Percentiles rank a stretch among this genome's conserved stretches.
phyloP scores from a whole-genome alignment of 2,797 vertebrate genomes.

The Geotria australis region DNA sequence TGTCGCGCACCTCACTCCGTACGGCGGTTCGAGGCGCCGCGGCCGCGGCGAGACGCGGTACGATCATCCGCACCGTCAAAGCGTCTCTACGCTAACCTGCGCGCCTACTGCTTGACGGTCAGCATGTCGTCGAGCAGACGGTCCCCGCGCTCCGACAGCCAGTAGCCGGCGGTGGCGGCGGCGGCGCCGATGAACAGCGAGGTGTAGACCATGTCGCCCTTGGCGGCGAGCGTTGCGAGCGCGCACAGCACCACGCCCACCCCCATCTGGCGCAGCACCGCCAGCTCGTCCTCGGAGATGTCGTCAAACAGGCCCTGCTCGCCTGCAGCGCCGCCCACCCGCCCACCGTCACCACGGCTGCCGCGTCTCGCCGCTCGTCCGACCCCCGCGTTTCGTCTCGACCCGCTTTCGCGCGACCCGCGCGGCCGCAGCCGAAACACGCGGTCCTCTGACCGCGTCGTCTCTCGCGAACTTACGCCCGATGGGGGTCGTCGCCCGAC shows the following conservation, averaged over 20 bases:
- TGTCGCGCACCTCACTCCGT: too few species aligned
- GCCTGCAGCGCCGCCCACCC: neutral
- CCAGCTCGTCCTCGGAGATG: slow-evolving; percentile 74
- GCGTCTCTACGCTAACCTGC: too few species aligned
- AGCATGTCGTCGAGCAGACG: slow-evolving; percentile 63
- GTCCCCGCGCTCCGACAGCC: slow-evolving; percentile 79
- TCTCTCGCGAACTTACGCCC: too few species aligned
- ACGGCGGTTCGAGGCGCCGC: too few species aligned
- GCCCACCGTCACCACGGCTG: neutral
- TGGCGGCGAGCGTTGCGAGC: slow-evolving; percentile 63
- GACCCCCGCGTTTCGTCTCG: too few species aligned
- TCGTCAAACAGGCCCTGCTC: slow-evolving; percentile 70
- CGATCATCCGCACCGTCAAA: too few species aligned
- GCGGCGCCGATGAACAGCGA: slow-evolving; percentile 86
- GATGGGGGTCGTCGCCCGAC: too few species aligned
- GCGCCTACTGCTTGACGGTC: slow-evolving; percentile 4
- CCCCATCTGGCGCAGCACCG: slow-evolving; percentile 97
- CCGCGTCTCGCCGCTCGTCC: too few species aligned
- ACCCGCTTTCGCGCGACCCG: too few species aligned
- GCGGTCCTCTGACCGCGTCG: too few species aligned
- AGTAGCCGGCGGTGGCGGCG: slow-evolving; percentile 87
- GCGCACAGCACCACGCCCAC: slow-evolving; percentile 79
- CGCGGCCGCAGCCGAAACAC: too few species aligned
- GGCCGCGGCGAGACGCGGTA: too few species aligned
- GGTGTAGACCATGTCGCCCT: slow-evolving; percentile 92